phyloP scores from a whole-genome alignment of 2,888 invertebrate genomes.

The Lithosia quadra region DNA sequence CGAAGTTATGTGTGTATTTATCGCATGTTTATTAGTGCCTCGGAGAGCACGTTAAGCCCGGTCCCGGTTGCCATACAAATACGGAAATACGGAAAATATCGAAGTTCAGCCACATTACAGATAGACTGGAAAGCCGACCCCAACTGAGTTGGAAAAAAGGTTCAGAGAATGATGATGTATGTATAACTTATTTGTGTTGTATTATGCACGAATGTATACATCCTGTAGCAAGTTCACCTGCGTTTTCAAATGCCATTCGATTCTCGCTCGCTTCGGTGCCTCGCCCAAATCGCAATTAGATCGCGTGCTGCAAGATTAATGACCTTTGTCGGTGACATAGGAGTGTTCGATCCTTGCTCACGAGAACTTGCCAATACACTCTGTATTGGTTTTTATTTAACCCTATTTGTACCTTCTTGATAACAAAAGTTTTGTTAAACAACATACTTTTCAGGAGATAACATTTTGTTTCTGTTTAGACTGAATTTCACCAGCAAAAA shows the following conservation, averaged over 20 bases:
- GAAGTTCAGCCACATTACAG: no score
- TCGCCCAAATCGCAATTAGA: slow-evolving; percentile 52
- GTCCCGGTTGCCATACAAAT: no score
- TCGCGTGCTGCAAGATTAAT: slow-evolving; percentile 60
- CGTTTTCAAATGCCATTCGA: slow-evolving; percentile 17
- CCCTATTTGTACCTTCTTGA: slow-evolving; percentile 3
- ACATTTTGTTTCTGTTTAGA: neutral
- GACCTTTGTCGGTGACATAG: slow-evolving; percentile 53
- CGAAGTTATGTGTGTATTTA: no score
- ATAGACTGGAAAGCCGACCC: no score
- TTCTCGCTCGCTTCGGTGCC: slow-evolving; percentile 36
- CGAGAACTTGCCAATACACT: slow-evolving; percentile 40
- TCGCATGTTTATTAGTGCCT: no score
- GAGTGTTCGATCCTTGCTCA: slow-evolving; percentile 48
- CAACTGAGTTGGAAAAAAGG: no score
- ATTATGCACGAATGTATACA: neutral
- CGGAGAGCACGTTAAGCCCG: no score
- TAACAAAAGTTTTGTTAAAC: neutral
- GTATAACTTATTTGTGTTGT: no score
- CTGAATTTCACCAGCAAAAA: no score
- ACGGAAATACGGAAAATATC: no score
- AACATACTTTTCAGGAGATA: neutral
- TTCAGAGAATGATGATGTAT: no score
- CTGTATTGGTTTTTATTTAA: slow-evolving; percentile 12
- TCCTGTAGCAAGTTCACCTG: neutral